A percentile compares a stretch with the other conserved stretches of the same genome.
Evolutionary conservation across 2,113 vertebrate genomes (phyloP).

Genomic region (Onychostoma macrolepis): DNA sequence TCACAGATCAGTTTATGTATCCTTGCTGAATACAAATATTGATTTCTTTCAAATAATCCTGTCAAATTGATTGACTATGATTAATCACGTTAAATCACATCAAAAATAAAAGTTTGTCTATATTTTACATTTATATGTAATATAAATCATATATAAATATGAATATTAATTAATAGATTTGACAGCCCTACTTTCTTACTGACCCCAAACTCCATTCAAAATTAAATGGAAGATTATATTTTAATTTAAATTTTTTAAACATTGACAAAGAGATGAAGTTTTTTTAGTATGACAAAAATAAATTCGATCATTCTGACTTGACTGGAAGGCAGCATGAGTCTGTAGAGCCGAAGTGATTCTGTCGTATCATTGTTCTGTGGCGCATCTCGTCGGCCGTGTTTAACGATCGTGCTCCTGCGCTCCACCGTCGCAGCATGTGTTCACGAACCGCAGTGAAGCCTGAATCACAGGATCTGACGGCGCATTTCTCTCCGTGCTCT

Average conservation of each 20-base stretch:
- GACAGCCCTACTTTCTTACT: background rate
- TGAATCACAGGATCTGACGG: slow-evolving; percentile 10
- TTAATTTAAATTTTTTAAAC: background rate
- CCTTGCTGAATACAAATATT: background rate
- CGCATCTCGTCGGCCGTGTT: background rate
- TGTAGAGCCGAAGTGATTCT: background rate
- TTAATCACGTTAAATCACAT: too few relatives aligned
- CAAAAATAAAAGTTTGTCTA: too few relatives aligned
- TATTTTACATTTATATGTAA: too few relatives aligned
- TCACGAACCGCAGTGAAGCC: slow-evolving; percentile 7
- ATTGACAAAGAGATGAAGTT: background rate
- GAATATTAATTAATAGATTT: background rate
- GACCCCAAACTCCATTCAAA: background rate
- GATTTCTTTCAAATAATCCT: background rate
- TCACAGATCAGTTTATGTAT: background rate
- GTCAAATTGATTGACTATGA: too few relatives aligned
- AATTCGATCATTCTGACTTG: background rate
- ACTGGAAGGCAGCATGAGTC: background rate
- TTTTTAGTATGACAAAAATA: background rate
- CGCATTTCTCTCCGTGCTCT: slow-evolving; percentile 6
- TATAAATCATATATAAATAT: too few relatives aligned
- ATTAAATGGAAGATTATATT: background rate
- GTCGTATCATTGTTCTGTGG: background rate
- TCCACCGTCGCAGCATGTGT: background rate
- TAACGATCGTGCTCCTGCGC: background rate